Base-by-base conservation (phyloP, 2,113 vertebrate genomes). In the Neolamprologus variostigma region DNA sequence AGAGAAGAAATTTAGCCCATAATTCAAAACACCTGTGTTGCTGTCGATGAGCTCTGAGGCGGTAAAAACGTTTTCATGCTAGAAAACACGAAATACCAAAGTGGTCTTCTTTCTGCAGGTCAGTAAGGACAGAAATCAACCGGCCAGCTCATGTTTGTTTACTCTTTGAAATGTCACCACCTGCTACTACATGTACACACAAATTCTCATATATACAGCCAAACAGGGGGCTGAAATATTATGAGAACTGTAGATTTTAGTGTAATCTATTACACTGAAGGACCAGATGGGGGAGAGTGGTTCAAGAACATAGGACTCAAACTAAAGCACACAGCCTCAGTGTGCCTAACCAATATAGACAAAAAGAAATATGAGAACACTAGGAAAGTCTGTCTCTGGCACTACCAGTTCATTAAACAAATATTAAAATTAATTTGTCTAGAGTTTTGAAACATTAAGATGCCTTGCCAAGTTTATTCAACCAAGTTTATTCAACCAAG, bases 161-260 rank as follows among this genome's bases (percentile, higher is more conserved):
- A 78, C 19, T 11, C 4, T 83, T 90, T 33, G 19, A 91, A 93
- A 93, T 91, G 83, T 90, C 93, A 93, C 86, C 61, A 86, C 83
- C 81, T 92, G 88, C 66, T 82, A 81, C 84, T 31, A 2, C 31
- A 33, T 4, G 6, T 31, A 82, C 37, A 86, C 8, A 83, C 55
- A 80, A 37, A 31, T 26, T 45, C 37, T 16, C 37, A 59, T 42
- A 12, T 11, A 47, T 10, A 57, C 37, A 81, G 42, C 11, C 47
- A 14, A 50, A 33, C 1, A 5, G 61, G 59, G 40, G 68, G 9
- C 16, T 47, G 68, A 28, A 11, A 76, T 16, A 73, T 16, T 73
- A 26, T 2, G 21, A 26, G 21, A 73, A 23, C 3, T 45, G 13
- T 45, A 73, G 13, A 11, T 76, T 28, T 76, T 3, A 17, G 40